Percentiles rank a stretch among this genome's conserved stretches.
Conservation (phyloP, 2,113 vertebrate species). For the Neolamprologus cancellatus region DNA sequence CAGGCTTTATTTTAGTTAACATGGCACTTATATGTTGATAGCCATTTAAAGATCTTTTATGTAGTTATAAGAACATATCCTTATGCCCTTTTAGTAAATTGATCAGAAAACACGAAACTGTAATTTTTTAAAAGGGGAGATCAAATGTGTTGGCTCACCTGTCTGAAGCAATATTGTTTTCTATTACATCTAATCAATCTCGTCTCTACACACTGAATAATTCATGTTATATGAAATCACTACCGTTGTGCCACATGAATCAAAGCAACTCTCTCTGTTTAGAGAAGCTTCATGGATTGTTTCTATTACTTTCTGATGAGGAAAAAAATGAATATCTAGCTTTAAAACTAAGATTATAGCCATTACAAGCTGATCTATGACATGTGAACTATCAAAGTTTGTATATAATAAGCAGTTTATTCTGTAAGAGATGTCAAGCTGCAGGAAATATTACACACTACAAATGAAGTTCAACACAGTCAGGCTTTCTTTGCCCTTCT, state of each 20-base stretch:
- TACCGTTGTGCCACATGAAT: neutral
- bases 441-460: neutral
- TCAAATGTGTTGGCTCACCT: neutral
- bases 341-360: neutral
- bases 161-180: neutral
- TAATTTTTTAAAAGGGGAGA: neutral
- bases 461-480: neutral
- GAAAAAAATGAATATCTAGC: neutral
- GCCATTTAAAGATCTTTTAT: neutral
- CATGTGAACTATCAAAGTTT: neutral
- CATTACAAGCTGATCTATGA: neutral
- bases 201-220: neutral
- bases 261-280: neutral
- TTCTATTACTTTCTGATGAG: neutral
- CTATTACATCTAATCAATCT: neutral
- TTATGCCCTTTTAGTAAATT: neutral
- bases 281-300: neutral
- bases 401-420: neutral
- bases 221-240: neutral
- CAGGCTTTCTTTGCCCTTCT: neutral
- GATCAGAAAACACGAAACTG: neutral
- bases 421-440: neutral
- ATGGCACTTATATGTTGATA: neutral
- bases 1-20: neutral
- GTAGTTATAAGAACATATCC: neutral